Evolutionary conservation across 2,113 vertebrate genomes (phyloP).

Genomic region (Cygnus atratus): DNA sequence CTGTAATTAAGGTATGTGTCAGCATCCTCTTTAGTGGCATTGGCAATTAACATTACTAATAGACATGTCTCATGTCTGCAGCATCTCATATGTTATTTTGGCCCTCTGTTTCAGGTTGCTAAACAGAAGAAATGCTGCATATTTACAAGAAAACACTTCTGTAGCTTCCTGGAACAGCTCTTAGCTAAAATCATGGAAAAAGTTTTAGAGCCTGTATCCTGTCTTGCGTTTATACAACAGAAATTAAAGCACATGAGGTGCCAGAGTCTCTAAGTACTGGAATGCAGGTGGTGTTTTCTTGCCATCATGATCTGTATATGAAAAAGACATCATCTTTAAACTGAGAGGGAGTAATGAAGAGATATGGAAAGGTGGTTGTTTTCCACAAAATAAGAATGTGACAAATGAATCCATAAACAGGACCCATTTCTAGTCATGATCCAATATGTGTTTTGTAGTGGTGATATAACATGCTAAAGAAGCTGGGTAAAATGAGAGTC

Average conservation of each 20-base stretch:
- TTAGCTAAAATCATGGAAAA: neutral
- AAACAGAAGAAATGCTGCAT: neutral
- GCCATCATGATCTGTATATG: neutral
- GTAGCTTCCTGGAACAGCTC: neutral
- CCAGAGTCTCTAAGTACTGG: neutral
- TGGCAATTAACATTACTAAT: conserved; percentile 44
- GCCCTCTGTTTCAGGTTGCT: neutral
- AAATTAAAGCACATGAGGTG: neutral
- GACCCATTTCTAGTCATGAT: neutral
- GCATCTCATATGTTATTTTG: neutral
- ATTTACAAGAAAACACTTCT: neutral
- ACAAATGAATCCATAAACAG: neutral
- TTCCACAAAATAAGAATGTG: neutral
- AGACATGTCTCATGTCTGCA: conserved; percentile 18
- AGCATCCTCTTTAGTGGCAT: conserved; percentile 43
- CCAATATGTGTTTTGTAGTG: neutral
- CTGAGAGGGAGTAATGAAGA: neutral
- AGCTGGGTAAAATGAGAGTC: neutral
- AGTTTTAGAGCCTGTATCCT: neutral
- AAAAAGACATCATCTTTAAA: neutral
- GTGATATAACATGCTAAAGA: neutral
- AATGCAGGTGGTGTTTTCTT: neutral
- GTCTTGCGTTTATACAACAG: neutral
- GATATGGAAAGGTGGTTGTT: neutral
- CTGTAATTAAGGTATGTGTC: conserved; percentile 55